phyloP scores from a whole-genome alignment of 2,888 invertebrate species.

The Eristalis arbustorum region DNA sequence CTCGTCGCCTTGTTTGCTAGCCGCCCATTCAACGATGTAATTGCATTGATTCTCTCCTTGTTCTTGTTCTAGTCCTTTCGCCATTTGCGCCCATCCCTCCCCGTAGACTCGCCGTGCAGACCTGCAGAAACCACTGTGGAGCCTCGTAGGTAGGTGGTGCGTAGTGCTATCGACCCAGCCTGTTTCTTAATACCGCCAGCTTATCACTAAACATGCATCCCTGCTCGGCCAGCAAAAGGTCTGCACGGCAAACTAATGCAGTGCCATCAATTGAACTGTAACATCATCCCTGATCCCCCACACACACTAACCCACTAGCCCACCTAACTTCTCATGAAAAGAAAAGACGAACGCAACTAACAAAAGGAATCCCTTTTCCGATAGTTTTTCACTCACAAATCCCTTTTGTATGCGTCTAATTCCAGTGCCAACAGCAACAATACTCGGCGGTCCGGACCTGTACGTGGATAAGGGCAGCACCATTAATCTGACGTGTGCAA shows the following conservation, averaged over 20 bases:
- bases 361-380: slow-evolving; percentile 33
- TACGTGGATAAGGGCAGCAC: slow-evolving; percentile 91
- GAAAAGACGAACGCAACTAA: slow-evolving; percentile 31
- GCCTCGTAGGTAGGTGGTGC: slow-evolving; percentile 23
- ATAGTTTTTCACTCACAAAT: slow-evolving; percentile 59
- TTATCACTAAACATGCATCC: slow-evolving; percentile 36
- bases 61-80: background rate
- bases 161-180: slow-evolving; percentile 5
- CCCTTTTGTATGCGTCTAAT: slow-evolving; percentile 76
- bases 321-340: slow-evolving; percentile 15
- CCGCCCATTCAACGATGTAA: slow-evolving; percentile 27
- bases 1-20: background rate
- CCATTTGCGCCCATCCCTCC: background rate
- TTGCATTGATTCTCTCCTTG: slow-evolving; percentile 47
- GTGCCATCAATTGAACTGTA: slow-evolving; percentile 62
- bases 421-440: slow-evolving; percentile 89
- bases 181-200: slow-evolving; percentile 56
- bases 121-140: slow-evolving; percentile 6
- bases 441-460: slow-evolving; percentile 89
- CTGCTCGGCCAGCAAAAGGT: slow-evolving; percentile 17
- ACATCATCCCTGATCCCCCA: slow-evolving; percentile 62
- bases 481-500: slow-evolving; percentile 91
- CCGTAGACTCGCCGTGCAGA: too few species aligned
- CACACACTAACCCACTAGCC: slow-evolving; percentile 45
- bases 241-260: slow-evolving; percentile 29